These are phyloP conservation scores for Calephelis nemesis DNA, from an alignment of 1,140 invertebrate species.

Conservation along the genomic window DNA sequence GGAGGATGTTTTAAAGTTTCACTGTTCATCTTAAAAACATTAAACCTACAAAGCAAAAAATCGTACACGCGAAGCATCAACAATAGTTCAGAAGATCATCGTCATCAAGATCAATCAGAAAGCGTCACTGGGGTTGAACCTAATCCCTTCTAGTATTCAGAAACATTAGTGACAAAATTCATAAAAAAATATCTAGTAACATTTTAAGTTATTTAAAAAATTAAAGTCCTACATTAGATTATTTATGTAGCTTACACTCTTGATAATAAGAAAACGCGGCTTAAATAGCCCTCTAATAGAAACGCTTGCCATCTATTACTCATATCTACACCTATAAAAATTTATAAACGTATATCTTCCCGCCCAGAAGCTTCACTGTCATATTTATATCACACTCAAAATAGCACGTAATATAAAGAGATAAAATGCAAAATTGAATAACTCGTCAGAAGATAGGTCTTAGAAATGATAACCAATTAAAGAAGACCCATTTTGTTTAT, in stretches of 20 bases:
- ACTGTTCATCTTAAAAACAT: too few relatives aligned
- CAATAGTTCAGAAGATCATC: too few relatives aligned
- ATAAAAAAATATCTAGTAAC: too few relatives aligned
- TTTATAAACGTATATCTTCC: conserved; percentile 55
- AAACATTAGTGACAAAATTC: too few relatives aligned
- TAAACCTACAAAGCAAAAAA: too few relatives aligned
- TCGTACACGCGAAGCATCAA: too few relatives aligned
- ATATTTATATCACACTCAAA: conserved; percentile 23
- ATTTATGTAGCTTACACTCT: neutral
- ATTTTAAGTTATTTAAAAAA: neutral
- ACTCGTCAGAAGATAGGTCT: conserved; percentile 25
- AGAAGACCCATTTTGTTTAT: conserved; percentile 33
- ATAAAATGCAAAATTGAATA: conserved; percentile 32
- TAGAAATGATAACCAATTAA: conserved; percentile 41
- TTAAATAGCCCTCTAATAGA: conserved; percentile 41
- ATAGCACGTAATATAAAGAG: conserved; percentile 21
- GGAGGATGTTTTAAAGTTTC: too few relatives aligned
- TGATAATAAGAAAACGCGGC: neutral
- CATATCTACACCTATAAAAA: conserved; percentile 47
- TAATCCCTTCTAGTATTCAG: too few relatives aligned
- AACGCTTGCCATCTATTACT: conserved; percentile 38
- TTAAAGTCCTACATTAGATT: neutral
- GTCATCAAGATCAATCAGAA: too few relatives aligned
- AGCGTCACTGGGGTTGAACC: too few relatives aligned
- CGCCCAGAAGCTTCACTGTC: conserved; percentile 45